A percentile compares a stretch with the other conserved stretches of the same genome.
phyloP scores from a whole-genome alignment of 2,113 vertebrate species.

The Antidorcas marsupialis region DNA sequence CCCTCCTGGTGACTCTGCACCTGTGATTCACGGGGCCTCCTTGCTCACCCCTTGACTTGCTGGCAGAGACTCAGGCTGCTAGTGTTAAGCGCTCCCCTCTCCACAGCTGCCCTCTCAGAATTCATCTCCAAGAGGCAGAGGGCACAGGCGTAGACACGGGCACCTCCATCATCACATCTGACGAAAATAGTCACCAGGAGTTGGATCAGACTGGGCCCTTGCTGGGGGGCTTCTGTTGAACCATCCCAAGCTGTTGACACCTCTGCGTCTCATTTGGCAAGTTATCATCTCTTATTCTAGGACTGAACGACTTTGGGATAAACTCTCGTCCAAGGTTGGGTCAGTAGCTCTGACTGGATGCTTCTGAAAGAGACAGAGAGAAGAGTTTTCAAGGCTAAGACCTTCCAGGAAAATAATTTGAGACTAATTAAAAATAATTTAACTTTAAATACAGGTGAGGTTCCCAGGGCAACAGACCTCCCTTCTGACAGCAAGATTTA shows the following conservation, averaged over 20 bases:
- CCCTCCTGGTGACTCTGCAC: conserved; percentile 28
- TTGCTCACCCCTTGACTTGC: not conserved
- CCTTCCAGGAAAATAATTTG: conserved; percentile 12
- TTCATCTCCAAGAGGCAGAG: not conserved
- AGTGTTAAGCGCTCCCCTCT: not conserved
- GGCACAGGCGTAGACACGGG: not conserved
- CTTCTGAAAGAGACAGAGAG: not conserved
- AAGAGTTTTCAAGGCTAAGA: not conserved
- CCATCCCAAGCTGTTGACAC: conserved; percentile 3
- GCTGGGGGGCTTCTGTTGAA: conserved; percentile 40
- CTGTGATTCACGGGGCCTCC: not conserved
- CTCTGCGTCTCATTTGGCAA: conserved; percentile 1
- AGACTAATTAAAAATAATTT: conserved; percentile 20
- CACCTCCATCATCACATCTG: not conserved
- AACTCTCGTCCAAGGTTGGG: not conserved
- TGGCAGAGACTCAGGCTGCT: not conserved
- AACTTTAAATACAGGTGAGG: not conserved
- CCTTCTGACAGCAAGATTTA: not conserved
- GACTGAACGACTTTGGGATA: conserved; percentile 33
- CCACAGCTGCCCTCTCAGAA: not conserved
- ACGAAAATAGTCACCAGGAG: not conserved
- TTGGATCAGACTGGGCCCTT: not conserved
- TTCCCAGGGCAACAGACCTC: not conserved
- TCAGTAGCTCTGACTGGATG: not conserved
- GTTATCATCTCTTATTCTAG: not conserved